phyloP scores from a whole-genome alignment of 2,888 invertebrate genomes.

The Digitonthophagus gazella region DNA sequence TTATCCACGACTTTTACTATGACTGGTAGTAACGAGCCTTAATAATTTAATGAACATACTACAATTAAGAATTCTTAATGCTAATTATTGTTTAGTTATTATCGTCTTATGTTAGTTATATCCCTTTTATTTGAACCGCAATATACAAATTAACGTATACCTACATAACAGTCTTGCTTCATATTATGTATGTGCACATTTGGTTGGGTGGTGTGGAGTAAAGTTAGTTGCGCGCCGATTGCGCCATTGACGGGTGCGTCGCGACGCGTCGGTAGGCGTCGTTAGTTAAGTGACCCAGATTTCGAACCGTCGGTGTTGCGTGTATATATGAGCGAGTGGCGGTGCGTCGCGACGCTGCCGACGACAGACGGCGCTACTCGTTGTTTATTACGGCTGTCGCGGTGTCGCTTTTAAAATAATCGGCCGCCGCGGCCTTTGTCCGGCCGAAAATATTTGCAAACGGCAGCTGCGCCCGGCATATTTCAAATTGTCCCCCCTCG shows the following conservation, averaged over 20 bases:
- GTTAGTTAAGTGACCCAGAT: not conserved
- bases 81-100: too few relatives aligned
- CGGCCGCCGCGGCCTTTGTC: not conserved
- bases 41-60: too few relatives aligned
- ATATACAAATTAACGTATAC: too few relatives aligned
- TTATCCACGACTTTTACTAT: too few relatives aligned
- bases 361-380: not conserved
- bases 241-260: not conserved
- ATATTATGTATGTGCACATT: not conserved
- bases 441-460: not conserved
- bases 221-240: not conserved
- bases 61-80: too few relatives aligned
- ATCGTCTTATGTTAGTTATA: too few relatives aligned
- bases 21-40: too few relatives aligned
- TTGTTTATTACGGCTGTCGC: not conserved
- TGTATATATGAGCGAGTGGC: not conserved
- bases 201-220: not conserved
- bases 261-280: not conserved
- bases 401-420: not conserved
- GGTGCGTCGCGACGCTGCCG: not conserved
- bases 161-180: too few relatives aligned
- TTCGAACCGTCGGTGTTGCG: not conserved
- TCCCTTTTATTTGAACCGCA: too few relatives aligned
- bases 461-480: not conserved
- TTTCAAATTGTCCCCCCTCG: not conserved